Evolutionary conservation across 2,888 invertebrate genomes (phyloP).

Genomic region (Glyphotaelius pellucidus): DNA sequence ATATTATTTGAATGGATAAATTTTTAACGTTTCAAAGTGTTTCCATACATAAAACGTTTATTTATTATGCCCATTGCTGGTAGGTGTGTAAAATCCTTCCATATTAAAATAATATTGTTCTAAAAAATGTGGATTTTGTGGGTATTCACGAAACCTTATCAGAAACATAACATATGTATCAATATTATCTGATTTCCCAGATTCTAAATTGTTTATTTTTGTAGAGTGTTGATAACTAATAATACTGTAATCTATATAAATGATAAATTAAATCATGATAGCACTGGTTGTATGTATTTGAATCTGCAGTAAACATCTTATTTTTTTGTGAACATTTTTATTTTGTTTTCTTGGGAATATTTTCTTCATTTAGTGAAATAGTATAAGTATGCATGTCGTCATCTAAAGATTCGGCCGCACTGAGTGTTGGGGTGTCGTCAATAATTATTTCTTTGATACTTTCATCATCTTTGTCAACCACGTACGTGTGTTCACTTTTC

Average conservation of each 20-base stretch:
- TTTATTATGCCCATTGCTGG: neutral
- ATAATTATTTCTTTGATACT: neutral
- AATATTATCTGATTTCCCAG: neutral
- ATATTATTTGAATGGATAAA: no score
- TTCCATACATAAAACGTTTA: neutral
- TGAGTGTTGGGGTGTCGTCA: conserved; percentile 60
- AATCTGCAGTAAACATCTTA: neutral
- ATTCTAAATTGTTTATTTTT: neutral
- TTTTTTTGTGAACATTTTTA: neutral
- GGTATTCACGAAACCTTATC: neutral
- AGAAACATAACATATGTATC: neutral
- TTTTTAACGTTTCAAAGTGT: neutral
- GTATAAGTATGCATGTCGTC: conserved; percentile 62
- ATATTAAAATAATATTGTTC: neutral
- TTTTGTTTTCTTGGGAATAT: conserved; percentile 21
- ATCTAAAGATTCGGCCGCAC: conserved; percentile 64
- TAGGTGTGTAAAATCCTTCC: neutral
- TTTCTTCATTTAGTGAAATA: conserved; percentile 44
- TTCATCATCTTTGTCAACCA: conserved; percentile 44
- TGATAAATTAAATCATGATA: neutral
- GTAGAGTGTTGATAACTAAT: neutral
- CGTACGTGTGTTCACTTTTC: conserved; percentile 50
- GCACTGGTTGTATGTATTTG: no score
- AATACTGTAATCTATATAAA: neutral
- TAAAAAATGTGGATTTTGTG: neutral